Conservation (phyloP, 2,113 vertebrate species). For the Coptodon rendalli region DNA sequence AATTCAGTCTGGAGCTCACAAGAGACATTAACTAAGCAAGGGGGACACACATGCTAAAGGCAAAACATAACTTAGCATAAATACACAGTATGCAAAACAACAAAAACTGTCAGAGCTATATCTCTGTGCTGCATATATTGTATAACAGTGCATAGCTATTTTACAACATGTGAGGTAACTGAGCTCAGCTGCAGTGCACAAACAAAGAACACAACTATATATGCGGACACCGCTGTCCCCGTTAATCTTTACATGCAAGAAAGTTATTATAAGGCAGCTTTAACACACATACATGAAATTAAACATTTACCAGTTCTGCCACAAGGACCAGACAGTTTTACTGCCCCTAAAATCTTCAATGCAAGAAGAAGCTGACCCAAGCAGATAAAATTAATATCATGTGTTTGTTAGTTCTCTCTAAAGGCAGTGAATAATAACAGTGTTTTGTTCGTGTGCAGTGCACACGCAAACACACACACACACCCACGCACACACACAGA, state of each 20-base stretch:
- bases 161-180: not conserved
- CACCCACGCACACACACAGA: not conserved
- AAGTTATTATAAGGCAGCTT: not conserved
- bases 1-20: constrained; percentile 17
- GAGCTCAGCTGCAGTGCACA: not conserved
- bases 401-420: not conserved
- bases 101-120: not conserved
- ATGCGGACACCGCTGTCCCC: not conserved
- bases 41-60: not conserved
- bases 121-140: not conserved
- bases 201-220: not conserved
- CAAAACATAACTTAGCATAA: constrained; percentile 5
- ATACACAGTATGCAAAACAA: not conserved
- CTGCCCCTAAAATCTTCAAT: not conserved
- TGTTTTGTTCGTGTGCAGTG: not conserved
- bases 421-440: not conserved
- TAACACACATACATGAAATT: not conserved
- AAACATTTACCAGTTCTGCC: not conserved
- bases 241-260: not conserved
- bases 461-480: not conserved
- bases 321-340: not conserved
- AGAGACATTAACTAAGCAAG: constrained; percentile 11
- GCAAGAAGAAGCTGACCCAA: not conserved
- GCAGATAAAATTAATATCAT: not conserved
- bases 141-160: not conserved